Percentiles rank a stretch among this genome's conserved stretches.
Evolutionary conservation across 2,113 vertebrate genomes (phyloP).

Genomic region (Polypterus bichir): DNA sequence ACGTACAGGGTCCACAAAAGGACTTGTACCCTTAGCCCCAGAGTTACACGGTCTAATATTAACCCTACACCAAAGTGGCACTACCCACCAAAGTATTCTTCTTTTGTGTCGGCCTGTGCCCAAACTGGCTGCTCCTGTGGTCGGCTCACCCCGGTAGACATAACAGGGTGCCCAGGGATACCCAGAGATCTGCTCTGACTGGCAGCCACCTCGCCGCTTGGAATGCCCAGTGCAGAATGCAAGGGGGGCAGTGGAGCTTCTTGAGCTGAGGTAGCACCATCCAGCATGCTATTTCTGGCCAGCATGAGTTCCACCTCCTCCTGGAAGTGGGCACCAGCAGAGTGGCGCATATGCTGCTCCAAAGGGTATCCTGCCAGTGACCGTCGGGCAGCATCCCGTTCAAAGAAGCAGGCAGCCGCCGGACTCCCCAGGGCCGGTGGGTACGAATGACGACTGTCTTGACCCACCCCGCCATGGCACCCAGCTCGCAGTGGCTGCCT

Average conservation of each 20-base stretch:
- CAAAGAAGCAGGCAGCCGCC: slow-evolving; percentile 41
- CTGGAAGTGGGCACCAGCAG: slow-evolving; percentile 55
- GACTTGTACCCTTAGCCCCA: background rate
- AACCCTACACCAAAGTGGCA: too few relatives aligned
- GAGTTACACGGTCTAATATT: too few relatives aligned
- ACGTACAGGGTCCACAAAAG: background rate
- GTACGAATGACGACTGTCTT: slow-evolving; percentile 70
- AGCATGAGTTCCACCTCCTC: slow-evolving; percentile 60
- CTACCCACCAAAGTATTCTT: slow-evolving; percentile 71
- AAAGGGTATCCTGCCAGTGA: slow-evolving; percentile 25
- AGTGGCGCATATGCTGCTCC: slow-evolving; percentile 47
- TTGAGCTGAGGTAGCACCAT: slow-evolving; percentile 17
- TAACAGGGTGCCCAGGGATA: slow-evolving; percentile 24
- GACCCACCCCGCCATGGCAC: slow-evolving; percentile 23
- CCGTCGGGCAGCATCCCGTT: slow-evolving; percentile 34
- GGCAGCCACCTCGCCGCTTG: too few relatives aligned
- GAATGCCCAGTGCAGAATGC: background rate
- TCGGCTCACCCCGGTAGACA: slow-evolving; percentile 30
- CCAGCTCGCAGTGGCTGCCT: background rate
- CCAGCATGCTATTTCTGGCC: slow-evolving; percentile 40
- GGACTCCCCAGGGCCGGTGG: slow-evolving; percentile 64
- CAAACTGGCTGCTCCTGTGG: slow-evolving; percentile 25
- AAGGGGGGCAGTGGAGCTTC: background rate
- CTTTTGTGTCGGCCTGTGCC: slow-evolving; percentile 42
- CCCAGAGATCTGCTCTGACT: slow-evolving; percentile 32